Evolutionary conservation across 2,797 vertebrate species (phyloP), one percentile per base, ranked within the genome.

Genomic region (Anabacerthia variegaticeps): DNA sequence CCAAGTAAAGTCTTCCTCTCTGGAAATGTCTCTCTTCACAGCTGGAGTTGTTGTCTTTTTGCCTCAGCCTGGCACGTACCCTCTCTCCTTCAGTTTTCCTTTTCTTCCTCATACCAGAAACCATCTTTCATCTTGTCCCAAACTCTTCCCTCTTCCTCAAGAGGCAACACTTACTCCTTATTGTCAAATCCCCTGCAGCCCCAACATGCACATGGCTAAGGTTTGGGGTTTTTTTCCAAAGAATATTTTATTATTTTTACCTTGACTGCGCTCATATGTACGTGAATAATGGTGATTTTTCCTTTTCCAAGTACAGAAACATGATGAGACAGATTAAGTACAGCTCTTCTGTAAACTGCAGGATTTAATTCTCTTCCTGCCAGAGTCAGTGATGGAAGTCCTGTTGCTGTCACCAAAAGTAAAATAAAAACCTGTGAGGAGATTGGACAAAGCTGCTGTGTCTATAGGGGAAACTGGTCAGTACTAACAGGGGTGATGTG

Each of bases 391-490:
- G 90, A 81, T 94, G 67, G 80, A 95, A 91, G 83, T 59, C 39
- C 58, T 41, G 37, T 14, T 69, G 79, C 94, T 92, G 95, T 90
- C 92, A 92, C 71, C 55, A 73, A 62, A 90, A 89, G 76, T 75
- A 86, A 88, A 94, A 93, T 88, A 92, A 90, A 84, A 89, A 66
- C 74, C 89, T 95, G 76, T 73, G 92, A 94, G 82, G 85, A 91
- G 92, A 92, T 10, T 44, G 89, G 85, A 85, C 49, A 89, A 89
- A 94, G 54, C 82, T 94, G 73, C 62, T 59, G 43, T 44, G 83
- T 73, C 90, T 76, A 1, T 58, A 58, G 62, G 80, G 92, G 85
- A 95, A 92, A 76, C 79, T 22, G 56, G 71, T 92, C 65, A 67
- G 74, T 34, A 37, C 43, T 44, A 62, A 28, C 48, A 92, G 73